phyloP scores from a whole-genome alignment of 2,888 invertebrate species.

The Pollenia angustigena region DNA sequence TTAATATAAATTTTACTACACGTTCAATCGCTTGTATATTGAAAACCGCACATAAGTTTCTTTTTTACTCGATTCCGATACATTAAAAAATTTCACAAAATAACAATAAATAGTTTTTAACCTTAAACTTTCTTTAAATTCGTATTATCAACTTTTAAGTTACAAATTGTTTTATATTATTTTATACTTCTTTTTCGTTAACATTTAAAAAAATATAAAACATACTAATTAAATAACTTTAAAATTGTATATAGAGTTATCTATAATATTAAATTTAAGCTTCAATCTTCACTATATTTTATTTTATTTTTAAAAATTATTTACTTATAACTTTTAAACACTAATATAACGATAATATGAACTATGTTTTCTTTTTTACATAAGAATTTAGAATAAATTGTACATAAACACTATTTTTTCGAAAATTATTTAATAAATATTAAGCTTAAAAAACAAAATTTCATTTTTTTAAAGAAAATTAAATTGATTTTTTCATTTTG shows the following conservation, averaged over 20 bases:
- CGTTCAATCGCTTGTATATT: too few relatives aligned
- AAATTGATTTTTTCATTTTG: not conserved
- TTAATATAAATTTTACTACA: too few relatives aligned
- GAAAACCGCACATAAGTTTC: too few relatives aligned
- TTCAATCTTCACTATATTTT: slow-evolving; percentile 4
- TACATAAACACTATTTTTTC: slow-evolving; percentile 64
- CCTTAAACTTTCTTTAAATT: too few relatives aligned
- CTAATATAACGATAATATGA: not conserved
- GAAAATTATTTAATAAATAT: slow-evolving; percentile 60
- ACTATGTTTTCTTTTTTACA: slow-evolving; percentile 6
- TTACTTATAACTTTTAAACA: not conserved
- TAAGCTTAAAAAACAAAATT: slow-evolving; percentile 52
- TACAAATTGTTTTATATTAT: not conserved
- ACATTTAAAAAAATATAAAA: not conserved
- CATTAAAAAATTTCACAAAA: too few relatives aligned
- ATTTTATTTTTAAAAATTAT: not conserved
- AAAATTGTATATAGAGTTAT: slow-evolving; percentile 50
- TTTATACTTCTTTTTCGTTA: slow-evolving; percentile 10
- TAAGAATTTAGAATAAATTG: slow-evolving; percentile 60
- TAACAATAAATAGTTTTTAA: too few relatives aligned
- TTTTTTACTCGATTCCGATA: too few relatives aligned
- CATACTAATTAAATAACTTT: not conserved
- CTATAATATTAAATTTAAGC: slow-evolving; percentile 39
- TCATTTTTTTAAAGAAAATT: slow-evolving; percentile 9
- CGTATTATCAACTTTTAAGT: not conserved